Evolutionary conservation across 2,888 invertebrate species (phyloP).

Genomic region (Gari tellinella): DNA sequence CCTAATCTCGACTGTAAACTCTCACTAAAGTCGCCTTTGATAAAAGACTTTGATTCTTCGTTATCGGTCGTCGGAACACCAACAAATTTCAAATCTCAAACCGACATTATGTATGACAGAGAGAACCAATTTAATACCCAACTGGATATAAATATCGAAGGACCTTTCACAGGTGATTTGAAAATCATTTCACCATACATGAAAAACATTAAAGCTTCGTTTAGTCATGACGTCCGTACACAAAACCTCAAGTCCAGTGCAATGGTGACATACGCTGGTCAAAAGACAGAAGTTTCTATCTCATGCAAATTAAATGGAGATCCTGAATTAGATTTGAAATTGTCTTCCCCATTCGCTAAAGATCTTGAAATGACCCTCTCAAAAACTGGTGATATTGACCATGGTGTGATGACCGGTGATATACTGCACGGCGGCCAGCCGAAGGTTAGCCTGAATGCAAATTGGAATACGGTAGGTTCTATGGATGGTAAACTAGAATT

Average conservation of each 20-base stretch:
- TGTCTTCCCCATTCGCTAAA: slow-evolving; percentile 24
- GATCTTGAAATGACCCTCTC: slow-evolving; percentile 14
- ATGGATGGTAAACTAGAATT: background rate
- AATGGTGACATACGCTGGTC: slow-evolving; percentile 23
- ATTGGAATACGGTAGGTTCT: background rate
- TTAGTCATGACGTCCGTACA: slow-evolving; percentile 16
- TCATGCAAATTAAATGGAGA: slow-evolving; percentile 7
- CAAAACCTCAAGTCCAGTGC: slow-evolving; percentile 17
- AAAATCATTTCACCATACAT: slow-evolving; percentile 33
- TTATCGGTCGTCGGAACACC: slow-evolving; percentile 15
- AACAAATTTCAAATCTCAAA: slow-evolving; percentile 24
- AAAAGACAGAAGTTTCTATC: slow-evolving; percentile 1
- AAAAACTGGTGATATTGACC: slow-evolving; percentile 7
- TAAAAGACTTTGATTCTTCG: slow-evolving; percentile 21
- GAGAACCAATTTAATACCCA: slow-evolving; percentile 18
- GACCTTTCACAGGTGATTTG: slow-evolving; percentile 27
- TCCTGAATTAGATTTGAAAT: slow-evolving; percentile 8
- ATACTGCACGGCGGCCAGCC: slow-evolving; percentile 20
- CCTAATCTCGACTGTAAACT: slow-evolving; percentile 40
- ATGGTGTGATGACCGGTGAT: slow-evolving; percentile 15
- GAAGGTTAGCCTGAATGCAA: slow-evolving; percentile 1
- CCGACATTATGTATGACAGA: slow-evolving; percentile 22
- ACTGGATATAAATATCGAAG: slow-evolving; percentile 19
- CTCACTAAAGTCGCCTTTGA: slow-evolving; percentile 43
- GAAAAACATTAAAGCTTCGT: slow-evolving; percentile 28